These are phyloP conservation scores for Branchellion lobata DNA, from an alignment of 2,888 invertebrate species.

Conservation along the genomic window DNA sequence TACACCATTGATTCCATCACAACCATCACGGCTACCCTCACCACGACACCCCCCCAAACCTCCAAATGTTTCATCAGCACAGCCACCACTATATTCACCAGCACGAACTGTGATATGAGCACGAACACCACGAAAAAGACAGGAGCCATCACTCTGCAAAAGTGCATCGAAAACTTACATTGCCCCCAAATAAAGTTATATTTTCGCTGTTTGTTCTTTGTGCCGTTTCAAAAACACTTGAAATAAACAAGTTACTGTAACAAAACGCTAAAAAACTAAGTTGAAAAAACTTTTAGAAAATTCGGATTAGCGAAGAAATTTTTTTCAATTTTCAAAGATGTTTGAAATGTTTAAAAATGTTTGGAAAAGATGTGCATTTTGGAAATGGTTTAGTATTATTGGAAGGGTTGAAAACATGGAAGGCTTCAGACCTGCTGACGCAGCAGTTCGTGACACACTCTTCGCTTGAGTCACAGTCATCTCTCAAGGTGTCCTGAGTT, in stretches of 20 bases:
- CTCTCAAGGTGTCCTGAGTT: conserved; percentile 77
- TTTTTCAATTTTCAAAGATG: no score
- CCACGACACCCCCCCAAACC: conserved; percentile 55
- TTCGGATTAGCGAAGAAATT: no score
- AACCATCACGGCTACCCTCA: no score
- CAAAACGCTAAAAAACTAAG: no score
- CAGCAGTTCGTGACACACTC: conserved; percentile 98
- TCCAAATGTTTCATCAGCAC: conserved; percentile 99
- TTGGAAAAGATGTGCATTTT: no score
- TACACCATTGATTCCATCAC: no score
- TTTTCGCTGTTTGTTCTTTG: not conserved
- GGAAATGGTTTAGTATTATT: no score
- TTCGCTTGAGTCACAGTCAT: conserved; percentile 79
- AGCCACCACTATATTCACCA: conserved; percentile 99
- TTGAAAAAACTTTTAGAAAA: no score
- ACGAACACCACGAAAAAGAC: conserved; percentile 99
- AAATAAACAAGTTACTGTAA: no score
- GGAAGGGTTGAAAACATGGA: no score
- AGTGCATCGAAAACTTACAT: not conserved
- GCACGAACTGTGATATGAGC: conserved; percentile 98
- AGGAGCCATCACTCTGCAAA: conserved; percentile 80
- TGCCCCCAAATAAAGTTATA: not conserved
- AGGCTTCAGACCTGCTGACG: conserved; percentile 72
- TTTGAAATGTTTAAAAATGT: no score
- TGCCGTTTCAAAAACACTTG: not conserved